Evolutionary conservation across 2,888 invertebrate species (phyloP).

Genomic region (Lycophotia porphyrea): DNA sequence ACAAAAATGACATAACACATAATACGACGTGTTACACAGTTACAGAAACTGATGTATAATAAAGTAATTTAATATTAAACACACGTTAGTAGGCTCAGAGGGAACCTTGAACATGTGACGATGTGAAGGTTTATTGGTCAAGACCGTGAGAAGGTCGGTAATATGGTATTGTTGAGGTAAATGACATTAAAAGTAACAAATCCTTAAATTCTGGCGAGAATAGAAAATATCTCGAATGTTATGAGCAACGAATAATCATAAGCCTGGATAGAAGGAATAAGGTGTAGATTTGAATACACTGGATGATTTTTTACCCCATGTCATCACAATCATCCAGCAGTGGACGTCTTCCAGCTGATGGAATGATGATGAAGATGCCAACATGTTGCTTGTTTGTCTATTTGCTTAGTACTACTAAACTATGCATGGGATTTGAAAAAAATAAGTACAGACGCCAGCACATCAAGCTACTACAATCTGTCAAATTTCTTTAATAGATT

Average conservation of each 20-base stretch:
- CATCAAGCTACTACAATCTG: no score
- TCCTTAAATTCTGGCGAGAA: neutral
- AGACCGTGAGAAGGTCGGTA: neutral
- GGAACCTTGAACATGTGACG: constrained; percentile 35
- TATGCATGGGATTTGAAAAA: neutral
- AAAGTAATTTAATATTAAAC: constrained; percentile 43
- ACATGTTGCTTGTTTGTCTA: neutral
- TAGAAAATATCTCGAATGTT: neutral
- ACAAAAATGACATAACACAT: constrained; percentile 5
- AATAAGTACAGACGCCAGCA: no score
- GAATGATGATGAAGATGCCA: no score
- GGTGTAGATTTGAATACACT: no score
- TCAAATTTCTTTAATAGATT: no score
- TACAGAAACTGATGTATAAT: constrained; percentile 29
- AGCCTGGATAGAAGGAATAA: no score
- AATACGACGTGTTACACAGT: no score
- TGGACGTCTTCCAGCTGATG: no score
- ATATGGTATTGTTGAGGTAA: neutral
- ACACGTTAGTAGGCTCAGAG: neutral
- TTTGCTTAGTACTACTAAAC: neutral
- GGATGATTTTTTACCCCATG: no score
- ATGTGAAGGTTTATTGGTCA: constrained; percentile 47
- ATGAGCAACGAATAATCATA: no score
- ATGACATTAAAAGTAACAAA: neutral
- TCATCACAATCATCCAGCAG: no score